Evolutionary conservation across 1,140 invertebrate species (phyloP), one percentile per base, ranked within the genome.

Genomic region (Drosophila setifemur): DNA sequence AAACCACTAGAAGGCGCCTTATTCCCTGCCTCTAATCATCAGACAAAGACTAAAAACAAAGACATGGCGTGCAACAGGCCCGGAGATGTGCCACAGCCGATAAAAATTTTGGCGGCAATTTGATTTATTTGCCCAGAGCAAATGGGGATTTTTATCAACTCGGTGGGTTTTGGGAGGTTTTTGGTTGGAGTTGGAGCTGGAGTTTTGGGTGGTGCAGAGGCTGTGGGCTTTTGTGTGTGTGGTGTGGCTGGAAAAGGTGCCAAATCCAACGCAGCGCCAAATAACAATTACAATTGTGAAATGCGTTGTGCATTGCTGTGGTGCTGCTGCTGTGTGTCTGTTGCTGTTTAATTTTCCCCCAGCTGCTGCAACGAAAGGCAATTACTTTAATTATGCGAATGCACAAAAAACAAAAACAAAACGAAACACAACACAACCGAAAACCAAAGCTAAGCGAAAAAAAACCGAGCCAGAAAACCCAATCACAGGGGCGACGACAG

Each of bases 361-460:
- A 64, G 68, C 69, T 73, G 70, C 70, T 64, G 61, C 67, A 64
- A 64, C 70, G 70, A 73, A 73, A 73, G 70, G 70, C 70, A 73
- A 73, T 73, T 73, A 73, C 70, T 73, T 73, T 73, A 73, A 73
- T 73, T 73, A 73, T 73, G 70, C 70, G 70, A 73, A 43, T 72
- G 55, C 49, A 66, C 57, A 39, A 63, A 63, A 64, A 49, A 43
- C 52, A 54, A 66, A 64, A 28, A 28, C 42, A 48, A 33, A 18
- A 23, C 45, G 14, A 70, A 45, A 42, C 45, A 63, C 45, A 66
- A 63, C 71, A 71, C 66, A 69, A 45, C 40, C 66, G 64, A 55
- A 44, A 67, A 37, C 29, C 29, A 28, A 45, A 45, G 3, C 39
- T 28, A n/a, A 14, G 25, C 26, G n/a, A 8, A 63, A 37, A 18